phyloP scores from a whole-genome alignment of 2,888 invertebrate species.

The Pristionchus exspectatus region DNA sequence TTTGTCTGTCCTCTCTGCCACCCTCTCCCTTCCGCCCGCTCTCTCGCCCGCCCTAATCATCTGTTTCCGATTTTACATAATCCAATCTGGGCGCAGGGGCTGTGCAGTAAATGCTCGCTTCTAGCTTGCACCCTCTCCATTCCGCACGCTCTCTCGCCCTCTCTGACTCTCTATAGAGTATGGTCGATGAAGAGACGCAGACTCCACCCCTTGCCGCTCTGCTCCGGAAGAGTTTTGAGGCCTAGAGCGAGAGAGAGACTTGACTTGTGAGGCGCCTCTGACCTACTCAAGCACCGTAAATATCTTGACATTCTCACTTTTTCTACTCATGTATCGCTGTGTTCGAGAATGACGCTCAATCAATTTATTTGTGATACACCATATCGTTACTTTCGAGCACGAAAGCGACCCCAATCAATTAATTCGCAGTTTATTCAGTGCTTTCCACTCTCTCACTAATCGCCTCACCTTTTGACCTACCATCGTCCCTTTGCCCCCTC shows the following conservation, averaged over 20 bases:
- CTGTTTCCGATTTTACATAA: slow-evolving; percentile 48
- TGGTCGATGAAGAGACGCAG: not conserved
- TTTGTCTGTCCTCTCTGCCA: not conserved
- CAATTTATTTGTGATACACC: no score
- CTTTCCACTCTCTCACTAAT: not conserved
- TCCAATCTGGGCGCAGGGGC: slow-evolving; percentile 34
- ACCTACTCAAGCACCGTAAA: no score
- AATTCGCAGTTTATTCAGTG: no score
- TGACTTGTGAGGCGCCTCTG: no score
- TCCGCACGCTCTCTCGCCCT: not conserved
- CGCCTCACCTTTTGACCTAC: not conserved
- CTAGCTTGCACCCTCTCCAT: not conserved
- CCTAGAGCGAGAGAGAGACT: no score
- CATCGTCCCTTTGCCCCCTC: not conserved
- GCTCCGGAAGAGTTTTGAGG: no score
- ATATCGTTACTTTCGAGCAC: no score
- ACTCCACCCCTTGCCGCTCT: not conserved
- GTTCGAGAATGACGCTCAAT: no score
- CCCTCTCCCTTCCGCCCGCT: not conserved
- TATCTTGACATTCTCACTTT: no score
- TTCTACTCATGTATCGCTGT: no score
- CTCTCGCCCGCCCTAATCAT: slow-evolving; percentile 23
- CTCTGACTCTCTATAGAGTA: not conserved
- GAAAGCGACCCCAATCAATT: no score
- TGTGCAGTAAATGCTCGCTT: slow-evolving; percentile 25